These are phyloP conservation scores for Willowsia nigromaculata DNA, from an alignment of 2,888 invertebrate genomes.

Conservation along the genomic window DNA sequence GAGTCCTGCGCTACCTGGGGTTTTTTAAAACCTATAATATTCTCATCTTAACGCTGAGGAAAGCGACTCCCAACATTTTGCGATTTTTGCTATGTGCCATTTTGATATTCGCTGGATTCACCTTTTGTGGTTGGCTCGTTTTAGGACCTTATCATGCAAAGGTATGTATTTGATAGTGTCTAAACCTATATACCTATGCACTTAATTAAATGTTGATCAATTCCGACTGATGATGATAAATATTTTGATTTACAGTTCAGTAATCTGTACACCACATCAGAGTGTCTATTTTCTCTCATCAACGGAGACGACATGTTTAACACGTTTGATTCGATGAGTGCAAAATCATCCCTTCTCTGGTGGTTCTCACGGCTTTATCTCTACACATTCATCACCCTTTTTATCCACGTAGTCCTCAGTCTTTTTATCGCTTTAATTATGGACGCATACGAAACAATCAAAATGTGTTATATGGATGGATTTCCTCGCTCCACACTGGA, in stretches of 20 bases:
- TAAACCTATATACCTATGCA: too few species aligned
- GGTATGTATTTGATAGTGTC: too few species aligned
- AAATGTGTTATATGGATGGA: constrained; percentile 92
- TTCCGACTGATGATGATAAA: too few species aligned
- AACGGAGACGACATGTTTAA: constrained; percentile 99
- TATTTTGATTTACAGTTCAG: constrained; percentile 87
- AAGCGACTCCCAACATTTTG: constrained; percentile 95
- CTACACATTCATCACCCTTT: constrained; percentile 96
- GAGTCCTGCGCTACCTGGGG: constrained; percentile 96
- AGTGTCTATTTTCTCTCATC: constrained; percentile 97
- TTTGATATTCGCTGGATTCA: constrained; percentile 96
- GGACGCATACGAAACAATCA: constrained; percentile 99
- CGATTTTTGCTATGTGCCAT: constrained; percentile 96
- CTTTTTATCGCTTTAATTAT: constrained; percentile 99
- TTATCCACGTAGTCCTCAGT: constrained; percentile 98
- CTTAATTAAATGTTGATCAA: too few species aligned
- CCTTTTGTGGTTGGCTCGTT: constrained; percentile 98
- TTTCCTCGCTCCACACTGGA: constrained; percentile 93
- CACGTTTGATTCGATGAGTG: constrained; percentile 95
- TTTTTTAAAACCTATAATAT: constrained; percentile 99
- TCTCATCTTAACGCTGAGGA: constrained; percentile 96
- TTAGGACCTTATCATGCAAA: constrained; percentile 99
- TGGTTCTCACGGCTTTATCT: constrained; percentile 97
- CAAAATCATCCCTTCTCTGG: constrained; percentile 92
- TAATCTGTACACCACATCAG: constrained; percentile 94